Evolutionary conservation across 2,113 vertebrate genomes (phyloP).

Genomic region (Antidorcas marsupialis): DNA sequence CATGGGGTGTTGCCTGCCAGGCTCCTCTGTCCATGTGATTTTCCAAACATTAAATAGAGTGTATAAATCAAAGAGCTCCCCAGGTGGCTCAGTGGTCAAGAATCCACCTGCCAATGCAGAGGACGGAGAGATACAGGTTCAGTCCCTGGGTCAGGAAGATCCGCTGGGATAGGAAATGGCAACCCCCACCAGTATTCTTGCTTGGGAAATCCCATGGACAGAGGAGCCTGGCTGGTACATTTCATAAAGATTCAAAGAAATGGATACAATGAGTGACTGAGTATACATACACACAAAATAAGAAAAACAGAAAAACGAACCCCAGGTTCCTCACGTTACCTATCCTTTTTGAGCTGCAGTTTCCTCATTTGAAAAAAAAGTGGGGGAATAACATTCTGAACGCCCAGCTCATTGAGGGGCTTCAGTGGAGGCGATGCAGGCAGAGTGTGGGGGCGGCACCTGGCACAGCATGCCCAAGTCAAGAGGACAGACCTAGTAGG

Average conservation of each 20-base stretch:
- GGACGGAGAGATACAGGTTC: background rate
- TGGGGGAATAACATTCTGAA: background rate
- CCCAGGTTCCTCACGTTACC: too few species aligned
- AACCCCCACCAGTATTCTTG: background rate
- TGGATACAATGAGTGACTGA: background rate
- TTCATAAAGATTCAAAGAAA: background rate
- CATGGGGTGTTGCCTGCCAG: background rate
- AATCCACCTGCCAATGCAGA: background rate
- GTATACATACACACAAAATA: background rate
- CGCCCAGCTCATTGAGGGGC: background rate
- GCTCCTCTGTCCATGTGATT: background rate
- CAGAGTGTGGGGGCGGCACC: accelerated
- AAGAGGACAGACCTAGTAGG: background rate
- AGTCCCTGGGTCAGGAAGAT: background rate
- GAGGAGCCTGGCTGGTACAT: background rate
- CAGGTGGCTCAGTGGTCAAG: background rate
- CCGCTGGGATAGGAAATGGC: background rate
- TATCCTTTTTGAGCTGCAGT: background rate
- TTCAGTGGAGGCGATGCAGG: accelerated
- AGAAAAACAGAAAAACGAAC: background rate
- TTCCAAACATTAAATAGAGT: background rate
- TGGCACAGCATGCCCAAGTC: accelerated
- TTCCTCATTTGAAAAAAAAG: background rate
- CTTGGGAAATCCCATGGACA: background rate
- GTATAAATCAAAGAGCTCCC: background rate